These are phyloP conservation scores for Oscheius sp. DNA, from an alignment of 2,888 invertebrate genomes.

Conservation along the genomic window DNA sequence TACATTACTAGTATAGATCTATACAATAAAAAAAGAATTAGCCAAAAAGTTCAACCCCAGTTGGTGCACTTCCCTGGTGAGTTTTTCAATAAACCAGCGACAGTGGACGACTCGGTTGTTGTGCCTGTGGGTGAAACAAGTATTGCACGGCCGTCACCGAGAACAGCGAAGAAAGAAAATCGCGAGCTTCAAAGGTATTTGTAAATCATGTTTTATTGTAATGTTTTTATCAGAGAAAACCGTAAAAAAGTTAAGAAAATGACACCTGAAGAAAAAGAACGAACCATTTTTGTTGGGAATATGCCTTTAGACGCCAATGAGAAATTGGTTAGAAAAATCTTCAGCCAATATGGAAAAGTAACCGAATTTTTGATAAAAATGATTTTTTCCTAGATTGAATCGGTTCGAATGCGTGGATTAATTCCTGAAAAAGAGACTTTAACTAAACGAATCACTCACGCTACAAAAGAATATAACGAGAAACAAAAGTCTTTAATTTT, in stretches of 20 bases:
- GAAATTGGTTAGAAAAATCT: conserved; percentile 44
- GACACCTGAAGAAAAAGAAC: conserved; percentile 42
- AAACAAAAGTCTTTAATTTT: conserved; percentile 51
- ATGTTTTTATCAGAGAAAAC: too few species aligned
- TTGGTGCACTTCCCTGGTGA: conserved; percentile 48
- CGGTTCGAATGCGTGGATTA: conserved; percentile 49
- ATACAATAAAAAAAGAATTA: too few species aligned
- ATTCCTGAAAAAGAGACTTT: conserved; percentile 47
- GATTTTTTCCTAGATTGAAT: conserved; percentile 34
- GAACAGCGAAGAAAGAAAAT: not conserved
- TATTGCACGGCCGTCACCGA: conserved; percentile 5
- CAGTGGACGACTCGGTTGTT: conserved; percentile 6
- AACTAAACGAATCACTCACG: conserved; percentile 48
- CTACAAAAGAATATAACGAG: conserved; percentile 44
- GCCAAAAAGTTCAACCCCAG: too few species aligned
- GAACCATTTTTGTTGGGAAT: conserved; percentile 55
- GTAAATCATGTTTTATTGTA: too few species aligned
- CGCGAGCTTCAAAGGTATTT: conserved; percentile 21
- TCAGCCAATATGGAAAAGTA: conserved; percentile 46
- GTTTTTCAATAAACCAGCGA: conserved; percentile 43
- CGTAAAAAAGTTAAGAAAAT: conserved; percentile 42
- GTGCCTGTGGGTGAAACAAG: not conserved
- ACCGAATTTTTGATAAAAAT: not conserved
- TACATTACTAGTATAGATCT: too few species aligned
- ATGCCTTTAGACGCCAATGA: conserved; percentile 48